Evolutionary conservation across 1,140 invertebrate genomes (phyloP).

Genomic region (Rhynchophorus ferrugineus): DNA sequence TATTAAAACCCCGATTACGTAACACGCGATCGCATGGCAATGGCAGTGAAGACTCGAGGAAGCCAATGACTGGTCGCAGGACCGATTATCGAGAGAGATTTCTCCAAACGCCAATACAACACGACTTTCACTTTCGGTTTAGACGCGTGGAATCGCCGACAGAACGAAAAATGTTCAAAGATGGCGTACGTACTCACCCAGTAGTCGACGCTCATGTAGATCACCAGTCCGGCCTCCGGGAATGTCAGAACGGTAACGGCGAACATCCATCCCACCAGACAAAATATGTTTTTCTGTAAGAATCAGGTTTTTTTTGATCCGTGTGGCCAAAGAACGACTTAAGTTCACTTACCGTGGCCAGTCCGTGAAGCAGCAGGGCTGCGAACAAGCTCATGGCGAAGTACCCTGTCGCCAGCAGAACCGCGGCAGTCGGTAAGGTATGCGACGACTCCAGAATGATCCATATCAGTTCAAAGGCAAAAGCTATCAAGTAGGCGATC

Average conservation of each 20-base stretch:
- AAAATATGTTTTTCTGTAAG: slow-evolving; percentile 52
- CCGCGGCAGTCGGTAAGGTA: slow-evolving; percentile 49
- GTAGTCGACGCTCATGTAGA: slow-evolving; percentile 61
- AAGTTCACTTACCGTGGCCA: slow-evolving; percentile 55
- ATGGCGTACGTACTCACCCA: slow-evolving; percentile 53
- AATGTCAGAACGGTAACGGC: slow-evolving; percentile 55
- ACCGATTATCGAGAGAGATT: too few relatives aligned
- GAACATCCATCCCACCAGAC: slow-evolving; percentile 56
- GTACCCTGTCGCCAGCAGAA: slow-evolving; percentile 53
- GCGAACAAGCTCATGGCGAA: slow-evolving; percentile 52
- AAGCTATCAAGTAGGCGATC: slow-evolving; percentile 53
- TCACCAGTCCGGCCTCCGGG: slow-evolving; percentile 59
- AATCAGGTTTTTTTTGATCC: neutral
- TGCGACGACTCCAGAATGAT: slow-evolving; percentile 49
- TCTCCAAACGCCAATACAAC: too few relatives aligned
- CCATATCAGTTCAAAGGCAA: slow-evolving; percentile 54
- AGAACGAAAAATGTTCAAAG: too few relatives aligned
- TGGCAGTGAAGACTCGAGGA: too few relatives aligned
- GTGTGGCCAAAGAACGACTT: too few relatives aligned
- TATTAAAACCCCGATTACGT: too few relatives aligned
- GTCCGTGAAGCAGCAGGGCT: slow-evolving; percentile 50
- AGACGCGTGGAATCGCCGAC: too few relatives aligned
- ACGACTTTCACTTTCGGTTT: too few relatives aligned
- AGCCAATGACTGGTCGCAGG: too few relatives aligned
- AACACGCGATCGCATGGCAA: too few relatives aligned